Base-by-base conservation (phyloP, 2,888 invertebrate species). In the Sphinx pinastri region DNA sequence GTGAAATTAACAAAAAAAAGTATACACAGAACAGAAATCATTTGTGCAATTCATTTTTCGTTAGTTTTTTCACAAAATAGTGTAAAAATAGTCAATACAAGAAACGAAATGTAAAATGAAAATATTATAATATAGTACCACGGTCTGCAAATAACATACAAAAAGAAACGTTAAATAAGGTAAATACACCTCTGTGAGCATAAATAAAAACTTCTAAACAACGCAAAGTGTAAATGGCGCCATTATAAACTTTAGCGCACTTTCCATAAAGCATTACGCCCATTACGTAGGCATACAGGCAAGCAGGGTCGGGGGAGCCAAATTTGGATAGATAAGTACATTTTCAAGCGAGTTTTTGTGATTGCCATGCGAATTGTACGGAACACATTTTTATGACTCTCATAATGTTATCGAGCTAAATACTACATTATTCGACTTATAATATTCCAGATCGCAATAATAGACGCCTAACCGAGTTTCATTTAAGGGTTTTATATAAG, bases 401-500 rank as follows among this genome's bases (percentile, higher is more conserved):
- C 74, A 76, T 74, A 75, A 77, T 76, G 77, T 78, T 77, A 76
- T 75, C 73, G 73, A 76, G 73, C 73, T 76, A 77, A 80, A 79
- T 79, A 81, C 79, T 76, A 77, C 74, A 75, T 76, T 76, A 77
- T 70, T 74, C 69, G 72, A 68, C 73, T 78, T 80, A 78, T 73
- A n/a, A 55, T 59, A 60, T 73, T 76, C 73, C 77, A 78, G 76
- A 83, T 84, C 74, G 77, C 76, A 81, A 83, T 84, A 83, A 85
- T 83, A 81, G 77, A 79, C 79, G 79, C 76, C 68, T 74, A 76
- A 71, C 71, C 74, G 74, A 77, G 80, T 76, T 75, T 78, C 80
- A 82, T 84, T 83, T 82, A 82, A 83, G 81, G 81, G 80, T 83
- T 85, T 84, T 86, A 86, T 84, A 84, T 83, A 79, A 80, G 81